Conservation (phyloP, 2,797 vertebrate genomes). For the Xenopus petersii region DNA sequence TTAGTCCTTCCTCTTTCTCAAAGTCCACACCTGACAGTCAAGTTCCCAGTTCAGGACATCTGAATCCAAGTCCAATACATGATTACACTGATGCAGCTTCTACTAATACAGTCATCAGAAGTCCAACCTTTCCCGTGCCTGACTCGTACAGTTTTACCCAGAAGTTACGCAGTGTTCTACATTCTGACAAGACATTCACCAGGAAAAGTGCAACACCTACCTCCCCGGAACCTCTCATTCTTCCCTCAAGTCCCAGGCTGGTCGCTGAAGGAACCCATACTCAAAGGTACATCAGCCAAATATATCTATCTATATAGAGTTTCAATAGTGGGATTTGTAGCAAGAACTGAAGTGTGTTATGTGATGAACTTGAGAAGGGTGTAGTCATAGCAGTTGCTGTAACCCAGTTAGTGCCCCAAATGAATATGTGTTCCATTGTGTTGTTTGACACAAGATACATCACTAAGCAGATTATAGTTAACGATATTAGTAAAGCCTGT, state of each 20-base stretch:
- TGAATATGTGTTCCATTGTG: no score
- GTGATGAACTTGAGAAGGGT: no score
- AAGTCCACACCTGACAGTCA: background rate
- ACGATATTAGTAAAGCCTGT: no score
- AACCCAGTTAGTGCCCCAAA: no score
- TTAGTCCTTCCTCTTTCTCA: background rate
- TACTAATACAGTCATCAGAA: conserved; percentile 8
- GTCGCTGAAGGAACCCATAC: conserved; percentile 1
- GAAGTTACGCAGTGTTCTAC: conserved; percentile 41
- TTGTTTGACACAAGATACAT: no score
- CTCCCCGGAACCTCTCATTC: conserved; percentile 14
- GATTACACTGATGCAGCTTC: conserved; percentile 10
- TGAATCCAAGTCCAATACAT: background rate
- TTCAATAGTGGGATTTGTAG: no score
- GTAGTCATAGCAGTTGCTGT: no score
- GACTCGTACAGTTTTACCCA: conserved; percentile 43
- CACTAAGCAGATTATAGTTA: no score
- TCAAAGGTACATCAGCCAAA: conserved; percentile 25
- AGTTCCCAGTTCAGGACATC: no score
- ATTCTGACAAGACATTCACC: conserved; percentile 23
- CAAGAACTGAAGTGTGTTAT: no score
- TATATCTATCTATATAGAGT: no score
- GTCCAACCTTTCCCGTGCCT: conserved; percentile 33
- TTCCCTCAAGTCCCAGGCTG: conserved; percentile 29
- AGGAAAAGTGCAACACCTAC: conserved; percentile 17